phyloP scores from a whole-genome alignment of 2,113 vertebrate genomes.

The Tauraco erythrolophus region DNA sequence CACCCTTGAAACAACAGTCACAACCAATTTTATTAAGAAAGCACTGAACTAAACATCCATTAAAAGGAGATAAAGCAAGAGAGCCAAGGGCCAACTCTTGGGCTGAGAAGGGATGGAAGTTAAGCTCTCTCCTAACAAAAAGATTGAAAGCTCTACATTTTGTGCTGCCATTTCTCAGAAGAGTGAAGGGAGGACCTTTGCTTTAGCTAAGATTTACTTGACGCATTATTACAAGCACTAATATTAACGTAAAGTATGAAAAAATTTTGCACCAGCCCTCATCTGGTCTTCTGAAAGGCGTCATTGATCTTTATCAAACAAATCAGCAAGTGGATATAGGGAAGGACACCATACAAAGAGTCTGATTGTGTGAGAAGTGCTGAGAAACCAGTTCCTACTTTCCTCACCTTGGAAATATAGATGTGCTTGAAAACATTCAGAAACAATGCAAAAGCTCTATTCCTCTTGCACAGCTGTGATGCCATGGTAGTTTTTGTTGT shows the following conservation, averaged over 20 bases:
- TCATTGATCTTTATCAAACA: background rate
- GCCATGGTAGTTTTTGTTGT: background rate
- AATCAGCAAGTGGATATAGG: background rate
- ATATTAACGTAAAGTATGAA: background rate
- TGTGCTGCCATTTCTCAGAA: background rate
- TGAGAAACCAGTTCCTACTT: background rate
- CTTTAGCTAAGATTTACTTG: background rate
- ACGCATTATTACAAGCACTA: background rate
- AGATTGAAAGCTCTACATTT: background rate
- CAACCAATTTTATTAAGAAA: background rate
- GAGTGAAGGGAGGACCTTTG: accelerated
- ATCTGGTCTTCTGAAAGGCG: background rate
- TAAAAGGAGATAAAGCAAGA: background rate
- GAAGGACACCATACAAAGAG: background rate
- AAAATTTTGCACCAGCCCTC: background rate
- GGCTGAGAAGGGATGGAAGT: background rate
- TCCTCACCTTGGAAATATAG: background rate
- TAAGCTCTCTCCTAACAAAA: background rate
- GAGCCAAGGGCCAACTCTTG: background rate
- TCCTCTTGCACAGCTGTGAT: background rate
- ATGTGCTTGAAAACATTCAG: background rate
- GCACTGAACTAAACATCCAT: background rate
- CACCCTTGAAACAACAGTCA: background rate
- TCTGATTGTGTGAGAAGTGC: background rate
- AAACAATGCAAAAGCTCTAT: background rate